Conservation (phyloP, 37 sponge, comb jelly and placozoan species). For the Mnemiopsis leidyi region DNA sequence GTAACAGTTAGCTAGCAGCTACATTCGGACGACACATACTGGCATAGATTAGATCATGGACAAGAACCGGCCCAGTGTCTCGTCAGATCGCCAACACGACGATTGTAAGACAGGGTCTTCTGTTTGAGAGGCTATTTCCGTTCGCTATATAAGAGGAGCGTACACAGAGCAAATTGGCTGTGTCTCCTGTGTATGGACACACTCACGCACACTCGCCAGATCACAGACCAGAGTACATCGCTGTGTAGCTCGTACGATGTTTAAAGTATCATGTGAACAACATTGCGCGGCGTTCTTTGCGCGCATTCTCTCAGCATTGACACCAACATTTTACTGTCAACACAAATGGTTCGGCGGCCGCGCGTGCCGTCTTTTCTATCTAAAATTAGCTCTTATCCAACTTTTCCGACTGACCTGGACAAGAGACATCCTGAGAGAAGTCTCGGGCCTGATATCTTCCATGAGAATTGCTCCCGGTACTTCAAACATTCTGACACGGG, state of each 20-base stretch:
- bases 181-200: neutral
- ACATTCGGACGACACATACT: neutral
- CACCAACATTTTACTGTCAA: neutral
- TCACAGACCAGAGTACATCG: neutral
- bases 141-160: too few relatives aligned
- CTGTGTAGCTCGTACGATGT: neutral
- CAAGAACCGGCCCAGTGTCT: neutral
- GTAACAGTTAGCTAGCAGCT: neutral
- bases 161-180: neutral
- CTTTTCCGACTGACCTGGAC: neutral
- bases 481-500: slow-evolving; percentile 40
- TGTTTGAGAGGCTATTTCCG: too few relatives aligned
- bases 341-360: neutral
- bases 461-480: neutral
- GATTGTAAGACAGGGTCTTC: too few relatives aligned
- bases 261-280: neutral
- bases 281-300: neutral
- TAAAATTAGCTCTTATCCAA: neutral
- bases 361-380: slow-evolving; percentile 1
- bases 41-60: neutral
- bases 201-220: neutral
- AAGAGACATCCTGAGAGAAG: slow-evolving; percentile 34
- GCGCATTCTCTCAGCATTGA: neutral
- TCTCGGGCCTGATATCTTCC: slow-evolving; percentile 57
- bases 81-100: neutral